phyloP scores from a whole-genome alignment of 2,797 vertebrate species.

The Capromys pilorides region DNA sequence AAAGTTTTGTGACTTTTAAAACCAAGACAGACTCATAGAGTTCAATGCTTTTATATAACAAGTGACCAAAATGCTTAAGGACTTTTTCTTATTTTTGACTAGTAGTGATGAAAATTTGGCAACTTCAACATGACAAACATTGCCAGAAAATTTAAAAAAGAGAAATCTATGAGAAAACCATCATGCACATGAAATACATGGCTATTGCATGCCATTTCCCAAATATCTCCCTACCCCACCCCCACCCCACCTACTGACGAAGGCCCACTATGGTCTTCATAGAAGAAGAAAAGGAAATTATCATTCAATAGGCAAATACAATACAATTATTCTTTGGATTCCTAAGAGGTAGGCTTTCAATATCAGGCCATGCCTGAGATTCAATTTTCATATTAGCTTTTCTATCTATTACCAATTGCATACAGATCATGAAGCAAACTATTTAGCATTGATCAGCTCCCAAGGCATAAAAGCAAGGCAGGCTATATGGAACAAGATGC shows the following conservation, averaged over 20 bases:
- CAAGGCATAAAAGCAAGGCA: conserved; percentile 34
- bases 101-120: background rate
- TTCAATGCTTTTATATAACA: background rate
- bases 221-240: background rate
- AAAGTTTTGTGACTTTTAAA: background rate
- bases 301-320: conserved; percentile 57
- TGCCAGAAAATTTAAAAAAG: background rate
- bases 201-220: background rate
- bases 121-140: background rate
- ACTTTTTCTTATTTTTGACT: background rate
- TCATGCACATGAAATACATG: background rate
- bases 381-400: conserved; percentile 39
- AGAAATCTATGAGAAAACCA: background rate
- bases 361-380: background rate
- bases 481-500: background rate
- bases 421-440: conserved; percentile 40
- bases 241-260: background rate
- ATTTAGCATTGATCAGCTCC: background rate
- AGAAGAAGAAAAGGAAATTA: conserved; percentile 13
- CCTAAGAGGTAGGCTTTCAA: background rate
- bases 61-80: background rate
- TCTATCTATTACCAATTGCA: conserved; percentile 32
- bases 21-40: background rate
- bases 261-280: background rate
- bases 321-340: conserved; percentile 36